Evolutionary conservation across 2,797 vertebrate species (phyloP).

Genomic region (Lacerta viridis): DNA sequence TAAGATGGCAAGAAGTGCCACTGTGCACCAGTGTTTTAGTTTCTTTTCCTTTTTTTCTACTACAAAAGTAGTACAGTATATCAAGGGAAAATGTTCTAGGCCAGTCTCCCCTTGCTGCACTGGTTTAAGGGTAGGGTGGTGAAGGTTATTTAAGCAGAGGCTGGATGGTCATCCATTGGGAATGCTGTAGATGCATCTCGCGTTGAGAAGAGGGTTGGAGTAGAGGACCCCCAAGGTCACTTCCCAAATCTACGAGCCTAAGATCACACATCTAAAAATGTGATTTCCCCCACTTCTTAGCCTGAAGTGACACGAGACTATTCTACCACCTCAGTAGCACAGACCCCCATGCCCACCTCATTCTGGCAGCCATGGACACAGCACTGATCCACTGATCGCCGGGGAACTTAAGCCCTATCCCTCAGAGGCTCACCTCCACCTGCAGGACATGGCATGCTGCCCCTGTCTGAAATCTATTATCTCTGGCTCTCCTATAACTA

Average conservation of each 20-base stretch:
- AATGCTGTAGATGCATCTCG: no score
- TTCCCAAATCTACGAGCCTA: no score
- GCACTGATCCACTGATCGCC: neutral
- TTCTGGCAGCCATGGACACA: neutral
- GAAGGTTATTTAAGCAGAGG: no score
- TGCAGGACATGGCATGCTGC: neutral
- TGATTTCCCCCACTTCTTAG: neutral
- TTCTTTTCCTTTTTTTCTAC: no score
- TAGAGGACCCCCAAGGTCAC: no score
- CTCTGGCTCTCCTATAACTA: neutral
- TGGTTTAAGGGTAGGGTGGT: no score
- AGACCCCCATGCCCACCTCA: no score
- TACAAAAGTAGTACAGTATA: neutral
- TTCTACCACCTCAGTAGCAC: neutral
- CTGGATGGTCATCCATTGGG: no score
- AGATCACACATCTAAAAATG: neutral
- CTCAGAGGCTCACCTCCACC: fast-evolving
- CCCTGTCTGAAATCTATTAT: neutral
- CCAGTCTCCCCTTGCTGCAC: no score
- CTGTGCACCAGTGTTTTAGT: neutral
- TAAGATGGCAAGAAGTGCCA: neutral
- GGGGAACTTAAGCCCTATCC: neutral
- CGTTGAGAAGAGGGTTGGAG: no score
- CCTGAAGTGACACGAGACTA: neutral
- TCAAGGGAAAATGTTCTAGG: no score